phyloP scores from a whole-genome alignment of 2,797 vertebrate genomes.

The Cichlasoma orientale region DNA sequence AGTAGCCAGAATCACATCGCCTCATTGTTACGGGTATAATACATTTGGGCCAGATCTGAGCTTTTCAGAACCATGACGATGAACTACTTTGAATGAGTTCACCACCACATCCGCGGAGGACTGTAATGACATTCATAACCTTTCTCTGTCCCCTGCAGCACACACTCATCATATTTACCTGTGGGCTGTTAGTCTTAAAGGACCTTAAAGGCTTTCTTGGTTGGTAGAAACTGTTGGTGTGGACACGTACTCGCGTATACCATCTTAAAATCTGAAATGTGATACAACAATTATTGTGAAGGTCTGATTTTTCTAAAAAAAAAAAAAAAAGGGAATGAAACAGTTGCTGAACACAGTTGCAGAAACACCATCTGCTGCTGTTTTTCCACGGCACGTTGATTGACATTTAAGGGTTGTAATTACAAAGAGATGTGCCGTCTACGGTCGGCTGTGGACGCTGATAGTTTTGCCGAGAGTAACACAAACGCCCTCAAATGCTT shows the following conservation, averaged over 20 bases:
- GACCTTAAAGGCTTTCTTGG: background rate
- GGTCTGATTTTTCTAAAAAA: background rate
- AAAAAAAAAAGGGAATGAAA: background rate
- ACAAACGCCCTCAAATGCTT: background rate
- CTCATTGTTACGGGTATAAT: conserved; percentile 56
- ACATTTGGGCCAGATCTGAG: conserved; percentile 49
- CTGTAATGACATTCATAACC: conserved; percentile 74
- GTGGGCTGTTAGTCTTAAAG: conserved; percentile 21
- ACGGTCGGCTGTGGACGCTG: background rate
- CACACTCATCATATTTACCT: conserved; percentile 58
- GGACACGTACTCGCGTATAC: background rate
- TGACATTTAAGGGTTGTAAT: background rate
- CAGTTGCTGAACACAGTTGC: background rate
- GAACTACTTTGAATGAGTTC: conserved; percentile 64
- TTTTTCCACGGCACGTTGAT: background rate
- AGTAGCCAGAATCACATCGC: conserved; percentile 56
- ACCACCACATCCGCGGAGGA: conserved; percentile 50
- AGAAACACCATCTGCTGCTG: background rate
- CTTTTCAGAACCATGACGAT: conserved; percentile 51
- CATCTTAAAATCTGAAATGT: background rate
- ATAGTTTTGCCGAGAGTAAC: background rate
- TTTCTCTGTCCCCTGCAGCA: conserved; percentile 51
- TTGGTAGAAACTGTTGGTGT: conserved; percentile 1
- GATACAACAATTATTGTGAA: background rate
- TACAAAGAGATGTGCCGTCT: background rate